Evolutionary conservation across 1,140 invertebrate species (phyloP), one percentile per base, ranked within the genome.

Genomic region (Drosophila trapezifrons): DNA sequence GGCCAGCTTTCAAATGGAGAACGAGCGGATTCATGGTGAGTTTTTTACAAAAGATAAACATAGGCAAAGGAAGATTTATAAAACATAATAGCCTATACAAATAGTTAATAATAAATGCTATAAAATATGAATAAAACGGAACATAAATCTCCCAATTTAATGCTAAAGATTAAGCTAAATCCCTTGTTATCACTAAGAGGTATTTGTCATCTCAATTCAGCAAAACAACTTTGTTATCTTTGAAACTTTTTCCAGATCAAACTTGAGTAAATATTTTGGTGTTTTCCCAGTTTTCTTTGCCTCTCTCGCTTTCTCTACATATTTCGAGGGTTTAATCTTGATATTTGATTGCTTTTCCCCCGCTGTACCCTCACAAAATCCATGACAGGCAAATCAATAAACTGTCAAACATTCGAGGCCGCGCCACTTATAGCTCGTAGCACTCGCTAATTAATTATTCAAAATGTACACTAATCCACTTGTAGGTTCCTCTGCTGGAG

Each of bases 1-100:
- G 79, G 94, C 93, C 27, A 92, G 93, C 5, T 95, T 95, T 92
- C 93, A 94, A 79, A 92, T 92, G 67, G 93, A 94, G 42, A 95
- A 95, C 59, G 94, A 95, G 55, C 93, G 93, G 49, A 90, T 93
- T 15, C 92, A 93, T 85, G 94, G 93, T 92, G 57, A 90, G 77
- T 78, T 18, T 52, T 29, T 7, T 4, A 2, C 22, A 4, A 22
- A 22, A 22, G 4, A 22, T 2, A 2, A 22, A 22, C 22, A 22
- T 22, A 22, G 4, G 22, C 22, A 22, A 22, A 9, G 13, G 0
- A 4, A 22, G 18, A 13, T 37, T 37, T 37, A 12, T 45, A 22
- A 45, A 45, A 45, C 12, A 13, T 13, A 22, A 22, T 5, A 4
- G 13, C 5, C 29, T 22, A 46, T 32, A 2, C 29, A 27, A 15